phyloP scores from a whole-genome alignment of 2,888 invertebrate species.

The Macaria notata region DNA sequence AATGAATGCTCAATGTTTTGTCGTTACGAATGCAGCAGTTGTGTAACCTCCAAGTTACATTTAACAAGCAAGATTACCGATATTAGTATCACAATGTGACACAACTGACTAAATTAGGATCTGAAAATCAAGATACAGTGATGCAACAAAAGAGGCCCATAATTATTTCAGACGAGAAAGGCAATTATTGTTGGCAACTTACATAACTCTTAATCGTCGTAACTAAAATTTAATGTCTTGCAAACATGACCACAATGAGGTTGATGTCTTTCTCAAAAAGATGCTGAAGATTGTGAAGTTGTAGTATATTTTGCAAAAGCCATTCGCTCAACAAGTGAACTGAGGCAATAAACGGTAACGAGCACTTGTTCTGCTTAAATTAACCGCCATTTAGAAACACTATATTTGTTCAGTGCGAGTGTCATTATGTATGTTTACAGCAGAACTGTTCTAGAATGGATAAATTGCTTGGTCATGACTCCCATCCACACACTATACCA shows the following conservation, averaged over 20 bases:
- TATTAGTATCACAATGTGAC: background rate
- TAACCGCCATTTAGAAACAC: slow-evolving; percentile 23
- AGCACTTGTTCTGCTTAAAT: slow-evolving; percentile 23
- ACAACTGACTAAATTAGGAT: background rate
- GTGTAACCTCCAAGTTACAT: too few species aligned
- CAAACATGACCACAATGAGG: slow-evolving; percentile 6
- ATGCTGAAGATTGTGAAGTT: slow-evolving; percentile 13
- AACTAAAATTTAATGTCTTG: slow-evolving; percentile 15
- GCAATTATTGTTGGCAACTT: slow-evolving; percentile 8
- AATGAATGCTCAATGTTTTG: too few species aligned
- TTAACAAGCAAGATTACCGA: too few species aligned
- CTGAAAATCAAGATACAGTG: slow-evolving; percentile 1
- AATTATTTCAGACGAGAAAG: slow-evolving; percentile 1
- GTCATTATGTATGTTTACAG: slow-evolving; percentile 24
- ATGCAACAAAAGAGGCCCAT: slow-evolving; percentile 6
- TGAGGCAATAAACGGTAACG: slow-evolving; percentile 18
- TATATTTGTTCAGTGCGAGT: slow-evolving; percentile 20
- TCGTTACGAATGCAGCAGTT: too few species aligned
- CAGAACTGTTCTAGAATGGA: slow-evolving; percentile 32
- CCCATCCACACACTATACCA: too few species aligned
- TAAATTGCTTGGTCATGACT: slow-evolving; percentile 37
- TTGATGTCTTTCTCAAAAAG: slow-evolving; percentile 11
- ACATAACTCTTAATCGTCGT: slow-evolving; percentile 14
- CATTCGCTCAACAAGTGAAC: slow-evolving; percentile 15
- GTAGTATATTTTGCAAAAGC: slow-evolving; percentile 15